Base-by-base conservation (phyloP, 1,140 invertebrate species). In the Diorhabda sublineata region DNA sequence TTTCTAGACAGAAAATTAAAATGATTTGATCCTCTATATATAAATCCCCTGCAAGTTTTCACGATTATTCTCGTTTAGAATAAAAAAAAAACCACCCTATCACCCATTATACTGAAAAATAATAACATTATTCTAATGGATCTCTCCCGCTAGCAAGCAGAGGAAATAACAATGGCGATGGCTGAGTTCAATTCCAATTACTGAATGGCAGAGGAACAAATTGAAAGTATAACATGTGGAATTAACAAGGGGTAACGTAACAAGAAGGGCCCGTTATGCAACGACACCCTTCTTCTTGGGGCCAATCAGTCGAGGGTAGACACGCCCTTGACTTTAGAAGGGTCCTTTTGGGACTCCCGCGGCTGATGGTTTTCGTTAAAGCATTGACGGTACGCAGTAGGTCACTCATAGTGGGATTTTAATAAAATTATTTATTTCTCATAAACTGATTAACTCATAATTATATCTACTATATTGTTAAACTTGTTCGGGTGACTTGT, bases 181-280 rank as follows among this genome's bases (percentile, higher is more conserved):
- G 66, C 58, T 58, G 59, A 61, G 69, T 70, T 70, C 69, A 52
- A 63, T 70, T 71, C 73, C 71, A 69, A 71, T 74, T 74, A 64
- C 69, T 26, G 58, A 69, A 73, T 72, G 72, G 71, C 72, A 72
- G 69, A 72, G 71, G 71, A 69, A 69, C 69, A 75, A 73, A 73
- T 73, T 75, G 71, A 75, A 74, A 75, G 71, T 71, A 73, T 73
- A 73, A 73, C 73, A 75, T 75, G 73, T 71, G 69, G 65, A 68
- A 68, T 69, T 73, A 73, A 71, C 71, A 71, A 75, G 72, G 72
- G 73, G 62, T 74, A 71, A 69, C 67, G 67, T 64, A 73, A 72
- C 67, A 72, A 66, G 61, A 69, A 70, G 66, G 62, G 65, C 52
- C 67, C 73, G 70, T 72, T 72, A 69, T 74, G 69, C 66, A 69